phyloP scores from a whole-genome alignment of 2,113 vertebrate genomes.

The Amblyornis subalaris region DNA sequence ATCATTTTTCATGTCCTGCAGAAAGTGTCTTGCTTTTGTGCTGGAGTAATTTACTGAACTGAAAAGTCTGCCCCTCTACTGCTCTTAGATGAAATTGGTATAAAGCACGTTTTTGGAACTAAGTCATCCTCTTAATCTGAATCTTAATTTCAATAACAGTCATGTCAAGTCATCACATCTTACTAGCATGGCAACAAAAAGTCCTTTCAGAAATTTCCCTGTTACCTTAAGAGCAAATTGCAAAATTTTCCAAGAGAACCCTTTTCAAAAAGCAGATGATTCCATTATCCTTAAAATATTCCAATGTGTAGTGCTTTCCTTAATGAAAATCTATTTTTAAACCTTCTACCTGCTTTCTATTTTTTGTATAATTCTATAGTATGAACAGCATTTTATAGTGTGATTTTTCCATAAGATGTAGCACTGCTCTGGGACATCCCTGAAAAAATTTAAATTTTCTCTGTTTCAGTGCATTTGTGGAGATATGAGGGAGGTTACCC shows the following conservation, averaged over 20 bases:
- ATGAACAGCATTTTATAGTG: background rate
- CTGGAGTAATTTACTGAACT: background rate
- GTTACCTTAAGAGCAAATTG: background rate
- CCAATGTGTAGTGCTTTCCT: background rate
- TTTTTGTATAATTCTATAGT: background rate
- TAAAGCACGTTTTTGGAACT: background rate
- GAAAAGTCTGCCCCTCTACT: background rate
- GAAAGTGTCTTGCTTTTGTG: background rate
- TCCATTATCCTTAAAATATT: background rate
- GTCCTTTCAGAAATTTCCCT: background rate
- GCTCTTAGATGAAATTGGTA: background rate
- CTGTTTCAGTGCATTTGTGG: constrained; percentile 94
- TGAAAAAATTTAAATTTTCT: constrained; percentile 15
- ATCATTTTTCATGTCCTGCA: background rate
- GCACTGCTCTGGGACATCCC: background rate
- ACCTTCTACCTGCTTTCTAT: background rate
- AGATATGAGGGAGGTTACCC: constrained; percentile 96
- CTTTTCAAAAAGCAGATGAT: background rate
- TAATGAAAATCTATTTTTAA: background rate
- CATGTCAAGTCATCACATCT: background rate
- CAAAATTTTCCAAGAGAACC: background rate
- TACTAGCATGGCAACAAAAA: background rate
- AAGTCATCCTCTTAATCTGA: background rate
- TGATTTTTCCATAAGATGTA: background rate
- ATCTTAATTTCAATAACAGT: background rate